phyloP scores from a whole-genome alignment of 2,113 vertebrate species.

The Xiphophorus couchianus region DNA sequence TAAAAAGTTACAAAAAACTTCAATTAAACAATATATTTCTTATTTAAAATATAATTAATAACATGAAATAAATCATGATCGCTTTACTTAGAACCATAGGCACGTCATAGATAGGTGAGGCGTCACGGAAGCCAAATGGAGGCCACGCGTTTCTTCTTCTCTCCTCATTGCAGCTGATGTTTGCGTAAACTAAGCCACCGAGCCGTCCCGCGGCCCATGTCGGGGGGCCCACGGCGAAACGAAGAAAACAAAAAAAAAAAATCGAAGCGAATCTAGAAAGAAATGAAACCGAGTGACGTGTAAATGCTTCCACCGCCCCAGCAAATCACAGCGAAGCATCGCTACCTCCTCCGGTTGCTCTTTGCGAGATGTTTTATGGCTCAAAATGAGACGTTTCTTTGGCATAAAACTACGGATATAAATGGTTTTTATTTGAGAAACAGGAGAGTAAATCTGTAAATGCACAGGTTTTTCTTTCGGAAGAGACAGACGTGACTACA shows the following conservation, averaged over 20 bases:
- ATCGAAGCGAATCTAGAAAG: conserved; percentile 9
- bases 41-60: conserved; percentile 80
- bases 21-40: conserved; percentile 77
- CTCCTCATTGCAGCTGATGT: conserved; percentile 52
- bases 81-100: conserved; percentile 82
- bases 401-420: conserved; percentile 71
- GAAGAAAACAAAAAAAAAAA: not conserved
- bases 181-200: conserved; percentile 76
- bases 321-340: conserved; percentile 21
- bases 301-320: conserved; percentile 33
- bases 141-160: conserved; percentile 40
- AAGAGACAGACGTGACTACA: conserved; percentile 5
- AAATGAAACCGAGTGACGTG: not conserved
- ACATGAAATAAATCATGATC: conserved; percentile 82
- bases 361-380: conserved; percentile 42
- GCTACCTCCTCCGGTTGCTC: conserved; percentile 31
- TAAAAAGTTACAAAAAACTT: conserved; percentile 75
- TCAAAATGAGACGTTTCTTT: conserved; percentile 77
- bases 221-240: conserved; percentile 26
- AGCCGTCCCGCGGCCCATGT: conserved; percentile 39
- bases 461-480: not conserved
- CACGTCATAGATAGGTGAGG: conserved; percentile 81
- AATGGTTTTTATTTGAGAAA: conserved; percentile 1
- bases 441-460: not conserved
- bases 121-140: conserved; percentile 52